Conservation (phyloP, 2,113 vertebrate species). For the Puffinus mauretanicus region DNA sequence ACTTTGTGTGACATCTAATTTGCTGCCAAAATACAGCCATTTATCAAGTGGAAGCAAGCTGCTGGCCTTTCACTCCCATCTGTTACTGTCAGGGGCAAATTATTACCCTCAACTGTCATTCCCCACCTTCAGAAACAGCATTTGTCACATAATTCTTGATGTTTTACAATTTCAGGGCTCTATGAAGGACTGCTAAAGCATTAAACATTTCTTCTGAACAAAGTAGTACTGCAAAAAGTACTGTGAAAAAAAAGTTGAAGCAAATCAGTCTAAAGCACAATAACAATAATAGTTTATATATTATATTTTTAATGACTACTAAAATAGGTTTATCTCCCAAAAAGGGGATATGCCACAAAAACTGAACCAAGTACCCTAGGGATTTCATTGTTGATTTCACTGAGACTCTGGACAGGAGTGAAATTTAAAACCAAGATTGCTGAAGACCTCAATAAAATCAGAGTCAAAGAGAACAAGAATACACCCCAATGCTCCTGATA, state of each 20-base stretch:
- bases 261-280: background rate
- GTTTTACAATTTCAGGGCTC: background rate
- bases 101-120: background rate
- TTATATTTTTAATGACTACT: background rate
- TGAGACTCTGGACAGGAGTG: background rate
- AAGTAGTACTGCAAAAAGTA: background rate
- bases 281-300: background rate
- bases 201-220: background rate
- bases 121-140: background rate
- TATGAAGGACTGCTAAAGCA: background rate
- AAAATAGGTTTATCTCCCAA: background rate
- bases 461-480: background rate
- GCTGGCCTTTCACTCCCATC: conserved; percentile 14
- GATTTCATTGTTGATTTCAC: background rate
- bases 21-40: conserved; percentile 34
- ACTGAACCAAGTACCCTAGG: background rate
- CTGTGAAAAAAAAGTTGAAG: background rate
- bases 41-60: conserved; percentile 29
- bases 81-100: background rate
- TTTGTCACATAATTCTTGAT: background rate
- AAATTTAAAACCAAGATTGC: background rate
- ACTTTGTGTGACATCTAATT: conserved; percentile 41
- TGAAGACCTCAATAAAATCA: background rate
- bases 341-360: background rate
- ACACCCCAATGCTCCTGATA: background rate